Percentiles rank a stretch among this genome's conserved stretches.
Evolutionary conservation across 53 echinoderm and acorn worm species (phyloP).

Genomic region (Stichopus horrens): DNA sequence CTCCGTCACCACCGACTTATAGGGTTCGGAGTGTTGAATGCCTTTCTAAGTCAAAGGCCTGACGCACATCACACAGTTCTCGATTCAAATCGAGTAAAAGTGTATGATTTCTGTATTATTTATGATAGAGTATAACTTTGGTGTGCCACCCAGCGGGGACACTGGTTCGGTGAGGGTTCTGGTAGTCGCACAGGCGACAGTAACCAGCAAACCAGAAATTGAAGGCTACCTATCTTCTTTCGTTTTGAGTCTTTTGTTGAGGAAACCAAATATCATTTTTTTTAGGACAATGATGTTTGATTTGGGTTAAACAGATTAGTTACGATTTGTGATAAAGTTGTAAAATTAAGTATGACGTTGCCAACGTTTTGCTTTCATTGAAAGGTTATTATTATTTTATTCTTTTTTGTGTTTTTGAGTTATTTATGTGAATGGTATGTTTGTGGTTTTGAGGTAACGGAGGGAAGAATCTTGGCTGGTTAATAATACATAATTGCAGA

Average conservation of each 20-base stretch:
- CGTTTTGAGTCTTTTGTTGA: neutral
- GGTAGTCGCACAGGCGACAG: neutral
- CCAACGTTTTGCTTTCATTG: neutral
- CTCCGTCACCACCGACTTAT: too few species aligned
- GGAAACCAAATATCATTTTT: slow-evolving; percentile 10
- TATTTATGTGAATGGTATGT: slow-evolving; percentile 16
- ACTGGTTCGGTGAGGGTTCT: neutral
- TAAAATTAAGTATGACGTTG: slow-evolving; percentile 13
- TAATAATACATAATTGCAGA: too few species aligned
- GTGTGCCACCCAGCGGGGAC: neutral
- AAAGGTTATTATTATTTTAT: neutral
- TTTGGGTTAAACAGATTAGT: slow-evolving; percentile 21
- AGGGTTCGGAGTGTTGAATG: too few species aligned
- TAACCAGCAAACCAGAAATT: neutral
- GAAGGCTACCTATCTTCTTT: neutral
- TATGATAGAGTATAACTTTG: neutral
- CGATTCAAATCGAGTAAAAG: too few species aligned
- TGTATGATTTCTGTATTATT: too few species aligned
- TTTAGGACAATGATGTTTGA: slow-evolving; percentile 25
- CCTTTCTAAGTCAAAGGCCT: too few species aligned
- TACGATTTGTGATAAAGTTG: neutral
- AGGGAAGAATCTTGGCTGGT: too few species aligned
- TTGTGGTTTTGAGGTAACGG: neutral
- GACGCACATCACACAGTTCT: too few species aligned
- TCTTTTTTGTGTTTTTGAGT: neutral